Base-by-base conservation (phyloP, 2,797 vertebrate species). In the Remorina albescens region DNA sequence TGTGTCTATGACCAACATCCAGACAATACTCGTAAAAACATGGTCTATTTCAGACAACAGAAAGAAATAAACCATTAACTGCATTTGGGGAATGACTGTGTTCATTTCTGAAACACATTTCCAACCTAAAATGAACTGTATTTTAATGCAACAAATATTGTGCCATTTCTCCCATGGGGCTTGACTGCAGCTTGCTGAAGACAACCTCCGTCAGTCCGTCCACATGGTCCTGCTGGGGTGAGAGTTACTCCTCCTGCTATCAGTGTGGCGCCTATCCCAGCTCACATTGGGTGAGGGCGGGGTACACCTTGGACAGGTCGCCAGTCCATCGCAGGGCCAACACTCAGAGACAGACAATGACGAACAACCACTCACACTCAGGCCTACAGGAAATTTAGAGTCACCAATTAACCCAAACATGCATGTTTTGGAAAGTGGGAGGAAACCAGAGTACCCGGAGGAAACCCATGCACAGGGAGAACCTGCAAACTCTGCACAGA, bases 51-150 rank as follows among this genome's bases (percentile, higher is more conserved):
- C 65, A 75, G 82, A 56, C 80, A 62, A 74, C 46, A 57, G 2
- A 78, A 67, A 74, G 80, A 74, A 86, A 64, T 7, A 86, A 84
- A 78, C 85, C 78, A 89, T 89, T 66, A 9, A 19, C 28, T 34
- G 59, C 15, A 23, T 46, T 2, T 0, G 16, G 34, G 57, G 11
- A 32, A 21, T 37, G 8, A 37, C 39, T 16, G 32, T 30, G 25
- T 54, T 26, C 26, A 50, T 6, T 3, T 28, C 21, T 46, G 18
- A 70, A 8, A 61, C 57, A 74, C 57, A 51, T 11, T 30, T 55
- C 26, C 34, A 49, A 19, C 34, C 19, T 54, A 39, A 37, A 8
- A 5, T 53, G 32, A 63, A 41, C 71, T 23, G 25, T 25, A 21
- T 39, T 49, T 71, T 57, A 2, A 32, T 58, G 59, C n/a, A 11